Evolutionary conservation across 1,140 invertebrate species (phyloP), one percentile per base, ranked within the genome.

Genomic region (Eueides isabella): DNA sequence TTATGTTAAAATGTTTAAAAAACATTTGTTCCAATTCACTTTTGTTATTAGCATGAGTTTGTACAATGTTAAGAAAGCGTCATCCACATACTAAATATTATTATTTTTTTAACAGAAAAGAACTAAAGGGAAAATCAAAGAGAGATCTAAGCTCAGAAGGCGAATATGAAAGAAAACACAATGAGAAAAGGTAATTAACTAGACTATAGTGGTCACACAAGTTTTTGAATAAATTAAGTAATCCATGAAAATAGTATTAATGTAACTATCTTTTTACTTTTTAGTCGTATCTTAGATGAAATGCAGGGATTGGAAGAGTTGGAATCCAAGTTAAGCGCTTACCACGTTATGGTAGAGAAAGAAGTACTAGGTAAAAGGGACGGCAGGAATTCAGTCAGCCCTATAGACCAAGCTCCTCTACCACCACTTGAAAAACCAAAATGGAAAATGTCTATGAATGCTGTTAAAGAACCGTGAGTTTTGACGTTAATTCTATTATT

Each of bases 311-410:
- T 97, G 48, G 96, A 97, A 82, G 96, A 97, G 82, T 88, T 97
- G 69, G 96, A 97, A 86, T 96, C 95, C 5, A 97, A 97, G 85
- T 93, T 97, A 75, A 96, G 92, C 90, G 96, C 96, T 66, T 97
- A 97, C 90, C 97, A 97, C 91, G 95, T 96, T 31, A 96, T 96
- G 93, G 94, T 97, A 72, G 96, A 97, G 79, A 96, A 97, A 91
- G 96, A 96, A 83, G 94, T 94, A 1, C 80, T 94, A 23, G 94
- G 93, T 74, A 93, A 92, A 75, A 83, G 91, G 29, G 92, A 92
- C 65, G 84, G 84, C 6, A 84, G 88, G 31, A 82, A 80, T 41
- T 90, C 89, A 29, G 77, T 81, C 70, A 91, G 89, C 64, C 90
- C 93, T 31, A 79, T 85, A 64, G 89, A 90, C 79, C 89, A 89